These are phyloP conservation scores for Globia sparganii DNA, from an alignment of 2,888 invertebrate genomes.

Conservation along the genomic window DNA sequence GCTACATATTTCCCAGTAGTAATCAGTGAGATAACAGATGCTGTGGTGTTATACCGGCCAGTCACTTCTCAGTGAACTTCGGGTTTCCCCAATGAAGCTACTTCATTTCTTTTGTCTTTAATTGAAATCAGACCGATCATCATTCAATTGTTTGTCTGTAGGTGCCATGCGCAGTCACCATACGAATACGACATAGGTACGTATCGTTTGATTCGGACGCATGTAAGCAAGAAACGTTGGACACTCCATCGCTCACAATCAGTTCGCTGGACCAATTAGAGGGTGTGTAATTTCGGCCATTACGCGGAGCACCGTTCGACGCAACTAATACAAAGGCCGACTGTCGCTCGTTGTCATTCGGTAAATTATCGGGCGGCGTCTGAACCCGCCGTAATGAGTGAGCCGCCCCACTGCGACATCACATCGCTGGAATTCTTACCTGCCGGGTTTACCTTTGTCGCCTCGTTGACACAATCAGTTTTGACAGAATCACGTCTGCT, in stretches of 20 bases:
- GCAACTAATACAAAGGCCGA: constrained; percentile 68
- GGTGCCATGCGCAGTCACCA: background rate
- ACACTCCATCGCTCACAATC: constrained; percentile 68
- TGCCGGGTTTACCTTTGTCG: constrained; percentile 38
- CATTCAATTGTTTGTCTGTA: background rate
- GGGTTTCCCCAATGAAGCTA: background rate
- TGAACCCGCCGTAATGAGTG: constrained; percentile 59
- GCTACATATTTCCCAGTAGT: background rate
- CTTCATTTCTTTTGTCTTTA: background rate
- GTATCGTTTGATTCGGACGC: constrained; percentile 50
- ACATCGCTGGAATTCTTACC: constrained; percentile 57
- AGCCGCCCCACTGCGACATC: constrained; percentile 41
- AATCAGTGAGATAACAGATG: background rate
- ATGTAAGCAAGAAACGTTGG: constrained; percentile 65
- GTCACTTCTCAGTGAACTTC: too few relatives aligned
- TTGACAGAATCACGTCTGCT: constrained; percentile 27
- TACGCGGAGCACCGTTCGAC: constrained; percentile 58
- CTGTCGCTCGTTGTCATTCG: constrained; percentile 71
- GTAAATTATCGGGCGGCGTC: constrained; percentile 67
- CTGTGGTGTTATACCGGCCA: background rate
- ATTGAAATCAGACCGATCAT: background rate
- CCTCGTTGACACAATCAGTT: constrained; percentile 30
- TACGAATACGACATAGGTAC: background rate
- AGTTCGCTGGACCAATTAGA: constrained; percentile 69
- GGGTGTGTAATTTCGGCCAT: constrained; percentile 67